Conservation (phyloP, 2,113 vertebrate species). For the Psophia crepitans region DNA sequence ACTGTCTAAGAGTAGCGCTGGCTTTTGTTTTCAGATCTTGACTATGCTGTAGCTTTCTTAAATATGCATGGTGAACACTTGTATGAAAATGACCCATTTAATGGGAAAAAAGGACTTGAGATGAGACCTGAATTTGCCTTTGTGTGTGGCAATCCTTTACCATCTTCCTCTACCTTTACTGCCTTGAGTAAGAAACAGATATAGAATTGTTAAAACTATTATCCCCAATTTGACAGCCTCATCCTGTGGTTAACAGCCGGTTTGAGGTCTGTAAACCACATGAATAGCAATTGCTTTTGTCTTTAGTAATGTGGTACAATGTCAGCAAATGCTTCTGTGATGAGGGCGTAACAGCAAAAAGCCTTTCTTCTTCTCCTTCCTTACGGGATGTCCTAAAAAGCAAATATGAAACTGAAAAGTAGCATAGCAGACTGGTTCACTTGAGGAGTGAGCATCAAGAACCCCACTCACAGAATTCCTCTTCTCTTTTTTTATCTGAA, state of each 20-base stretch:
- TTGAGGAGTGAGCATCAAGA: background rate
- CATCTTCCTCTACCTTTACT: background rate
- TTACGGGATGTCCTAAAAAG: background rate
- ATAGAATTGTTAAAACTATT: background rate
- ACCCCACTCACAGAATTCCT: background rate
- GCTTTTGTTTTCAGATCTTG: background rate
- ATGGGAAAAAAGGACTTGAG: background rate
- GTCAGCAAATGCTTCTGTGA: background rate
- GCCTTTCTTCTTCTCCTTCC: rapidly evolving
- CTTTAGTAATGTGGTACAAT: background rate
- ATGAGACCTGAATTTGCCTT: background rate
- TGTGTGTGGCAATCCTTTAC: background rate
- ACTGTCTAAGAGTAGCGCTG: background rate
- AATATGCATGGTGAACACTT: background rate
- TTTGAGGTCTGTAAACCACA: background rate
- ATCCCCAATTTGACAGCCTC: background rate
- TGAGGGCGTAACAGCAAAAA: background rate
- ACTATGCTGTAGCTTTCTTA: background rate
- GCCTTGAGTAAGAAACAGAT: background rate
- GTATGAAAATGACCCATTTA: background rate
- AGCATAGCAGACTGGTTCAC: background rate
- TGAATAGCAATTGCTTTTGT: background rate
- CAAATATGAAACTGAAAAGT: background rate
- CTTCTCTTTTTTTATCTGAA: background rate
- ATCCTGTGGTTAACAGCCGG: background rate